phyloP scores from a whole-genome alignment of 2,113 vertebrate genomes.

The Oceanites oceanicus region DNA sequence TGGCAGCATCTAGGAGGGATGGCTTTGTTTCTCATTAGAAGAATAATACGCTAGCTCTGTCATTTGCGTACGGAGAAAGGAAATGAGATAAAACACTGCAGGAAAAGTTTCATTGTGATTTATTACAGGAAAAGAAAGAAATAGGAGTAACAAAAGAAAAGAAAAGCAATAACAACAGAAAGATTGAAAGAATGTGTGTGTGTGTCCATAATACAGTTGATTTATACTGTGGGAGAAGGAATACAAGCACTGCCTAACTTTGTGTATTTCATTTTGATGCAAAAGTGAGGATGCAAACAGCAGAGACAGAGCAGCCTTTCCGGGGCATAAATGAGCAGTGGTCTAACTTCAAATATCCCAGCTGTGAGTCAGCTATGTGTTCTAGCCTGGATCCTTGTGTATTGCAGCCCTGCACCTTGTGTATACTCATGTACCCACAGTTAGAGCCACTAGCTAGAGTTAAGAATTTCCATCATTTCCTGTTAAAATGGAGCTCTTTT shows the following conservation, averaged over 20 bases:
- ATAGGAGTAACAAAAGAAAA: background rate
- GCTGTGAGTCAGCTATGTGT: accelerated
- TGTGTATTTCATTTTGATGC: background rate
- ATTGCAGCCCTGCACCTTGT: background rate
- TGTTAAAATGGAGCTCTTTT: background rate
- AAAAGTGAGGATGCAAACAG: background rate
- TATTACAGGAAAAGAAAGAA: background rate
- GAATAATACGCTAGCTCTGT: background rate
- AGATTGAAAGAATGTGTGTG: background rate
- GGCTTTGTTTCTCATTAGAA: background rate
- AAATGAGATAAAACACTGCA: background rate
- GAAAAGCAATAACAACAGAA: background rate
- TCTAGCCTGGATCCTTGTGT: background rate
- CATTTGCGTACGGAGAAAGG: background rate
- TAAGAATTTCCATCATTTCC: background rate
- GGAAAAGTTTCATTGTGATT: background rate
- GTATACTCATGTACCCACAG: background rate
- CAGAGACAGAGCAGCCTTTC: background rate
- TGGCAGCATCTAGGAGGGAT: background rate
- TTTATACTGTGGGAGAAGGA: background rate
- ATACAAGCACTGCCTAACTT: background rate
- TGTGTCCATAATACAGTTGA: background rate
- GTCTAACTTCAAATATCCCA: background rate
- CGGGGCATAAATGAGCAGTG: background rate
- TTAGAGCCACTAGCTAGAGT: background rate